phyloP scores from a whole-genome alignment of 2,113 vertebrate genomes.

The Pachypanchax playfairii region DNA sequence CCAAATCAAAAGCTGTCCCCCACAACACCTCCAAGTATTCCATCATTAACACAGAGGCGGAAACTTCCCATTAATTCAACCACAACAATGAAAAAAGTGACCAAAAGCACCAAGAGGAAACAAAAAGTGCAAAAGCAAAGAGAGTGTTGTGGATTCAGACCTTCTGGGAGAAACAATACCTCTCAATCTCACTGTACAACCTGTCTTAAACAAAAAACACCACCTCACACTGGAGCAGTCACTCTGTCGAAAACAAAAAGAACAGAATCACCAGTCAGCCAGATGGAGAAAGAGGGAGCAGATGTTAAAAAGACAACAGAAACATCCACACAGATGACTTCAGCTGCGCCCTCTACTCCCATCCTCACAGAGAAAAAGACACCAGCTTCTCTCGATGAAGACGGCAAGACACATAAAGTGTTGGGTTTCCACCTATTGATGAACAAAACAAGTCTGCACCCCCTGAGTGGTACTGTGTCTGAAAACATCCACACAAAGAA shows the following conservation, averaged over 20 bases:
- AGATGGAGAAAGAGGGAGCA: neutral
- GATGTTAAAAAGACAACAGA: constrained; percentile 4
- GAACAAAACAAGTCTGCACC: neutral
- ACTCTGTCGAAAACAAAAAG: neutral
- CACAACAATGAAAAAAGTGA: neutral
- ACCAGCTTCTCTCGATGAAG: neutral
- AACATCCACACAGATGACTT: neutral
- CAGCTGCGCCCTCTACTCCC: neutral
- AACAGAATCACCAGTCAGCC: neutral
- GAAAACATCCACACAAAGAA: neutral
- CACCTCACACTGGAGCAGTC: neutral
- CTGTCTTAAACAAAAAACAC: constrained; percentile 10
- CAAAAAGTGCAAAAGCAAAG: constrained; percentile 20
- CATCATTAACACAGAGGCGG: constrained; percentile 4
- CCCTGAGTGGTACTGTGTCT: neutral
- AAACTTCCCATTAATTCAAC: neutral
- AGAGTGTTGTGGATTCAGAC: constrained; percentile 11
- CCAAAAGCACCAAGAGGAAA: neutral
- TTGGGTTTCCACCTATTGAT: neutral
- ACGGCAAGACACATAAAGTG: constrained; percentile 2
- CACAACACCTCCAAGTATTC: constrained; percentile 2
- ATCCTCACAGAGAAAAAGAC: constrained; percentile 11
- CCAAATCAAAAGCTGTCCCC: constrained; percentile 12
- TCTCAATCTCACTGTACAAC: constrained; percentile 34
- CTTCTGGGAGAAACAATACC: constrained; percentile 12